Evolutionary conservation across 2,113 vertebrate species (phyloP), one percentile per base, ranked within the genome.

Genomic region (Phocoena phocoena): DNA sequence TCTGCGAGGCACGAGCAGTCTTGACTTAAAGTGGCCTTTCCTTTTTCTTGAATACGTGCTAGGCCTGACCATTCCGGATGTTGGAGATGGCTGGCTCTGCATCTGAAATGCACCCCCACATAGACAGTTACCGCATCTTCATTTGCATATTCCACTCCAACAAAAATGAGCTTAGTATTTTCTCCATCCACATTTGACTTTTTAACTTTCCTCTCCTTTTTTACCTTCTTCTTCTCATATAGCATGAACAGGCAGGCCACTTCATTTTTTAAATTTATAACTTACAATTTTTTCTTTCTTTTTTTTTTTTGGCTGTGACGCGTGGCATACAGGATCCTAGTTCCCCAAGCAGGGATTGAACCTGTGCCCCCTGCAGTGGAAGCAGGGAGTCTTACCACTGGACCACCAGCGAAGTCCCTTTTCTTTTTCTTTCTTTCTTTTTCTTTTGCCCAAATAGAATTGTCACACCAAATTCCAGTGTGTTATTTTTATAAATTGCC

Each of bases 1-100:
- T 26, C 65, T 44, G 33, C 15, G 33, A 4, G 33, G 11, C 21
- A 23, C n/a, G 3, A 0, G 28, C 0, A 5, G 58, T 50, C 23
- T 63, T 47, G 33, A 38, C n/a, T 91, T 91, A 38, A 90, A n/a
- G 67, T 47, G 36, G 6, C 18, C 23, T 79, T 33, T 93, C 21
- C 14, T 50, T 36, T 70, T 79, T 88, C 33, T 83, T 65, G 20
- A 91, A 70, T 20, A 58, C 25, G 23, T 62, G 26, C 28, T 12
- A 60, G 20, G n/a, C 8, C 3, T 77, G 41, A 86, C 7, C 58
- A n/a, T 60, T 68, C 11, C 70, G 44, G 44, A 31, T 23, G 13
- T 7, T 70, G 44, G 38, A 60, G 84, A 58, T n/a, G 25, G 38
- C 31, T 12, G 20, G 12, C 6, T 33, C 41, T 58, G 50, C 60